A percentile compares a stretch with the other conserved stretches of the same genome.
These are phyloP conservation scores for Lepas anatifera DNA, from an alignment of 2,888 invertebrate genomes.

Conservation along the genomic window DNA sequence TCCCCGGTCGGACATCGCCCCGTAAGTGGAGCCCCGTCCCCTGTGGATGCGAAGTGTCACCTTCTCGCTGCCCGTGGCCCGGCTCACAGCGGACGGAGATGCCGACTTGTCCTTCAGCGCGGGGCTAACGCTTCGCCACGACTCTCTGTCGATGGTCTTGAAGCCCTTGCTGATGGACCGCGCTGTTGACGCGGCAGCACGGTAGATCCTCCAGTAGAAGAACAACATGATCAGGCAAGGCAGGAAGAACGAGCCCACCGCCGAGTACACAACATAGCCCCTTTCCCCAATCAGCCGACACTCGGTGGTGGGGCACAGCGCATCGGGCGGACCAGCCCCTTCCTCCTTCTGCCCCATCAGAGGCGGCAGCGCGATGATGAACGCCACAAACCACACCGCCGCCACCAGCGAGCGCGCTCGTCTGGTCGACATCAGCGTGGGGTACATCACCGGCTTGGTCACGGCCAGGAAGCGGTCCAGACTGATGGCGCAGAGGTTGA, in stretches of 20 bases:
- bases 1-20: conserved; percentile 17
- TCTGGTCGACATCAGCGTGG: conserved; percentile 66
- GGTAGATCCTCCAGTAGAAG: conserved; percentile 94
- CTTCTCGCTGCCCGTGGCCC: conserved; percentile 57
- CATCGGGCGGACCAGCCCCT: conserved; percentile 15
- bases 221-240: conserved; percentile 97
- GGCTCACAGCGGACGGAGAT: no score
- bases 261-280: conserved; percentile 93
- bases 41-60: conserved; percentile 81
- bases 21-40: conserved; percentile 39
- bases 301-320: conserved; percentile 55
- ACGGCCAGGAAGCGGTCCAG: conserved; percentile 86
- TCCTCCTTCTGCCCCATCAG: conserved; percentile 84
- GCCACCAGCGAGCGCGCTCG: conserved; percentile 75
- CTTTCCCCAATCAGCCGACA: conserved; percentile 87
- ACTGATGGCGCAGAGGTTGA: conserved; percentile 94
- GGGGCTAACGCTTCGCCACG: conserved; percentile 37
- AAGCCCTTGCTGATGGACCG: conserved; percentile 67
- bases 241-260: conserved; percentile 94
- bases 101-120: no score
- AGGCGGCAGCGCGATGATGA: conserved; percentile 93
- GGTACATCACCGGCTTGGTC: conserved; percentile 89
- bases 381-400: conserved; percentile 89
- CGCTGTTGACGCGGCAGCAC: conserved; percentile 85
- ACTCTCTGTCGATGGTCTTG: conserved; percentile 46